Evolutionary conservation across 2,113 vertebrate species (phyloP).

Genomic region (Forbesichthys papilliferus): DNA sequence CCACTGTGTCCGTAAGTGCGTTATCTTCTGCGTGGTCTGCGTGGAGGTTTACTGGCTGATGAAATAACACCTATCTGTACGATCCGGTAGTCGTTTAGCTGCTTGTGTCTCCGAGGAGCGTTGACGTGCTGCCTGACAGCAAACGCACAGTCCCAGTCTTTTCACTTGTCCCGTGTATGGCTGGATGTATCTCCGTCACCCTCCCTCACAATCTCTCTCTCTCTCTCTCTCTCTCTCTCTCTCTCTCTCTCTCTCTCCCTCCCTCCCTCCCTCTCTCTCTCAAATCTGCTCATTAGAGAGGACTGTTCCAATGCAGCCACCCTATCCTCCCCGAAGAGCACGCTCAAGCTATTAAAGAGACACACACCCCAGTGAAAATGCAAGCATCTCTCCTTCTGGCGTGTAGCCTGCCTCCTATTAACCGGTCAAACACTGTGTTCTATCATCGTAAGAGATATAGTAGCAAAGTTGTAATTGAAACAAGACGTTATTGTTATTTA

Average conservation of each 20-base stretch:
- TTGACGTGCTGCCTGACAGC: conserved; percentile 56
- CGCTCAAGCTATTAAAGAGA: conserved; percentile 72
- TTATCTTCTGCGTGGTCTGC: conserved; percentile 64
- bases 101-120: conserved; percentile 62
- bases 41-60: conserved; percentile 56
- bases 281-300: conserved; percentile 71
- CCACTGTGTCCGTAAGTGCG: conserved; percentile 74
- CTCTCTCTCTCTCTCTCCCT: conserved; percentile 5
- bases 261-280: neutral
- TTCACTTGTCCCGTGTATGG: conserved; percentile 51
- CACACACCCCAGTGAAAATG: conserved; percentile 17
- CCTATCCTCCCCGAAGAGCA: conserved; percentile 47
- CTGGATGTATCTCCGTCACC: conserved; percentile 40
- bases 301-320: conserved; percentile 70
- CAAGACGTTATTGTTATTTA: too few relatives aligned
- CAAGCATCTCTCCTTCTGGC: too few relatives aligned
- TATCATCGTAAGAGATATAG: too few relatives aligned
- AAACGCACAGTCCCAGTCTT: conserved; percentile 49
- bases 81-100: conserved; percentile 52
- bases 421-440: conserved; percentile 32
- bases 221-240: conserved; percentile 7
- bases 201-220: conserved; percentile 1
- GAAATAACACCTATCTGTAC: conserved; percentile 61
- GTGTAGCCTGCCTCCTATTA: conserved; percentile 15
- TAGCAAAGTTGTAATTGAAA: too few relatives aligned